Evolutionary conservation across 2,113 vertebrate species (phyloP).

Genomic region (Nothoprocta pentlandii): DNA sequence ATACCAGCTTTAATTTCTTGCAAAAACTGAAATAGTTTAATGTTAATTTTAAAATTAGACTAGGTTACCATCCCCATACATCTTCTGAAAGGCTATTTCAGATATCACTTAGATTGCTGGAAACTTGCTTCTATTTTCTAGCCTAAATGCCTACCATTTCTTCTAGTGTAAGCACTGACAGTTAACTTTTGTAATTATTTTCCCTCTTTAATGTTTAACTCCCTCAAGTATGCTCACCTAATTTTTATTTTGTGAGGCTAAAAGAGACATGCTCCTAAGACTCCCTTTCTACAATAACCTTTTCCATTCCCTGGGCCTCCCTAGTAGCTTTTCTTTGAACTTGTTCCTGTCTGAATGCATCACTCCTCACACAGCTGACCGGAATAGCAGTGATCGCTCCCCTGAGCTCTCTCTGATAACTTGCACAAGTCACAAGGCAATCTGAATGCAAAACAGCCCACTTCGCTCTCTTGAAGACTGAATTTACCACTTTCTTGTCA

Average conservation of each 20-base stretch:
- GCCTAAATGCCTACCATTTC: background rate
- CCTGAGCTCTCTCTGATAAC: background rate
- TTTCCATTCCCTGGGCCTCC: background rate
- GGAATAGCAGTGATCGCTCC: background rate
- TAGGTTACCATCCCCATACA: background rate
- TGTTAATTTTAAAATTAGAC: background rate
- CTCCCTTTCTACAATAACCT: background rate
- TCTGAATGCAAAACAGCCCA: background rate
- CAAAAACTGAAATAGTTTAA: background rate
- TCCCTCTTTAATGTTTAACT: background rate
- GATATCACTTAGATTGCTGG: background rate
- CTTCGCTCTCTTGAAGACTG: background rate
- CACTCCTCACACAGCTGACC: background rate
- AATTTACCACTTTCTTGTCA: background rate
- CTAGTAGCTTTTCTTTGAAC: background rate
- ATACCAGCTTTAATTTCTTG: background rate
- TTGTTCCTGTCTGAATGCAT: background rate
- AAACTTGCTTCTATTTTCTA: constrained; percentile 3
- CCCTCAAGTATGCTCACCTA: background rate
- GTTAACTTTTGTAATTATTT: background rate
- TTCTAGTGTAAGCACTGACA: background rate
- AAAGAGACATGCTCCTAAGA: background rate
- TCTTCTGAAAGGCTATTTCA: background rate
- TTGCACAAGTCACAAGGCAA: background rate
- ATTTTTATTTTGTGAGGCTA: background rate